phyloP scores from a whole-genome alignment of 2,113 vertebrate genomes.

The Etheostoma spectabile region DNA sequence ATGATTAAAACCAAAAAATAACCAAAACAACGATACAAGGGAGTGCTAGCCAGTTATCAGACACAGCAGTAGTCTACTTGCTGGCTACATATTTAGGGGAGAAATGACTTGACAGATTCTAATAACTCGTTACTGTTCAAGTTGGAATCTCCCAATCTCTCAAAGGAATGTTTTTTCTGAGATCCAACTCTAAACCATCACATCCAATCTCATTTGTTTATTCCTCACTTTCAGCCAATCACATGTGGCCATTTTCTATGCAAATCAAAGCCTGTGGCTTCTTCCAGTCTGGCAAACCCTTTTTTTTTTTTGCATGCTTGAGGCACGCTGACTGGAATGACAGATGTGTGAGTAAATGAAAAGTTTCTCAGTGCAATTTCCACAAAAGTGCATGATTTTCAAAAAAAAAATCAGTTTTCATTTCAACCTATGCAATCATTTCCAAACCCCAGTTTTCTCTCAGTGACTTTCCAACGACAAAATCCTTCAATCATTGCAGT shows the following conservation, averaged over 20 bases:
- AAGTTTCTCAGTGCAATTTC: slow-evolving; percentile 71
- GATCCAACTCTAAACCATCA: slow-evolving; percentile 28
- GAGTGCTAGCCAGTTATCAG: neutral
- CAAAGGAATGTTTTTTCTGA: slow-evolving; percentile 1
- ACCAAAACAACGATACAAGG: slow-evolving; percentile 25
- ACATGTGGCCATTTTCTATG: slow-evolving; percentile 53
- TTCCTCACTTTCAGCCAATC: slow-evolving; percentile 62
- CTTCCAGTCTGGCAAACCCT: slow-evolving; percentile 39
- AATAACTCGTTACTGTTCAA: slow-evolving; percentile 29
- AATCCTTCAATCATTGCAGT: slow-evolving; percentile 63
- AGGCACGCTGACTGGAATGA: slow-evolving; percentile 68
- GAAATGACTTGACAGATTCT: slow-evolving; percentile 6
- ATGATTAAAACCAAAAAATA: slow-evolving; percentile 17
- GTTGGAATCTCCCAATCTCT: slow-evolving; percentile 19
- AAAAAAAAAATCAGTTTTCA: slow-evolving; percentile 71
- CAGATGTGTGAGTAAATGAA: slow-evolving; percentile 74
- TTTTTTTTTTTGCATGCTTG: slow-evolving; percentile 50
- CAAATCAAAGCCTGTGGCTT: slow-evolving; percentile 60
- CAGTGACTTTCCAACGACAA: slow-evolving; percentile 19
- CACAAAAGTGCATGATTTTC: slow-evolving; percentile 74
- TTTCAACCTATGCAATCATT: slow-evolving; percentile 70
- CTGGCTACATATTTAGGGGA: neutral
- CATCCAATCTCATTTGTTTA: slow-evolving; percentile 57
- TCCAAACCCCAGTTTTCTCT: slow-evolving; percentile 56
- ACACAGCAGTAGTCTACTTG: neutral